phyloP scores from a whole-genome alignment of 2,888 invertebrate species.

The Cryptus viduatorius region DNA sequence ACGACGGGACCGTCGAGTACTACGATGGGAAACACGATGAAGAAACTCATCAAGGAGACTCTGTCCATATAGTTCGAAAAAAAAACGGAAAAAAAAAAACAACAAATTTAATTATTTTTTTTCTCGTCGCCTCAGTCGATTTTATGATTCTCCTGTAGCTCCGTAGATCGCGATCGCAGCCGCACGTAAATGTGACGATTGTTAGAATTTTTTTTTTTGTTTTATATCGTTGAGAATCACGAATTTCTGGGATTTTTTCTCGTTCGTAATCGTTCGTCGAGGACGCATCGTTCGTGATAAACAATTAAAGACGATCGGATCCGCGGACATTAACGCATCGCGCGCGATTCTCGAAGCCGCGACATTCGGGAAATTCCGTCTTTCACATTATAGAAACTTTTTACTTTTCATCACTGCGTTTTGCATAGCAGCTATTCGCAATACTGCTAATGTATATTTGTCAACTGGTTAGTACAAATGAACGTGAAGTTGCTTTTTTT shows the following conservation, averaged over 20 bases:
- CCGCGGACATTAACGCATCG: no score
- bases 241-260: background rate
- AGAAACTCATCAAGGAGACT: slow-evolving; percentile 95
- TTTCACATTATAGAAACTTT: background rate
- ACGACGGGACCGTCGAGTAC: slow-evolving; percentile 92
- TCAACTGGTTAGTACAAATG: slow-evolving; percentile 77
- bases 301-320: background rate
- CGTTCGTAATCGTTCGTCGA: background rate
- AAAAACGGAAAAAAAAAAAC: background rate
- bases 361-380: background rate
- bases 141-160: background rate
- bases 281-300: background rate
- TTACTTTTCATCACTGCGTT: slow-evolving; percentile 26
- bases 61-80: slow-evolving; percentile 88
- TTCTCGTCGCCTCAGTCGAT: background rate
- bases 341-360: background rate
- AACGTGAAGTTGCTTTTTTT: slow-evolving; percentile 67
- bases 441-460: slow-evolving; percentile 57
- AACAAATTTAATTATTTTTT: background rate
- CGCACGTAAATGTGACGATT: background rate
- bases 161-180: slow-evolving; percentile 10
- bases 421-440: slow-evolving; percentile 17
- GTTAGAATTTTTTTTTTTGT: background rate
- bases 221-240: background rate
- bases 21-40: slow-evolving; percentile 95